Conservation (phyloP, 2,888 invertebrate species). For the Gortyna flavago region DNA sequence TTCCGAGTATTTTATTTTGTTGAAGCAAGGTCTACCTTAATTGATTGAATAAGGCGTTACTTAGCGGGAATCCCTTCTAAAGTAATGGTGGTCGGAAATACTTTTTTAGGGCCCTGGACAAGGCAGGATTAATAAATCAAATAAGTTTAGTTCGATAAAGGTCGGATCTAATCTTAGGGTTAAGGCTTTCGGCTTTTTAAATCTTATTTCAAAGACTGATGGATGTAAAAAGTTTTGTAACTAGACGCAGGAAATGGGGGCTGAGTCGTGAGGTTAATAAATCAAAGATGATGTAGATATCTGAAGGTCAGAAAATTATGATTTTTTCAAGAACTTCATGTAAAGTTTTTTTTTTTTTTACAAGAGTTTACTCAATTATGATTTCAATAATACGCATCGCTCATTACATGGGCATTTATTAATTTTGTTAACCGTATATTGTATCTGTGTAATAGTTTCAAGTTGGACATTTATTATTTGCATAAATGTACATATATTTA, state of each 20-base stretch:
- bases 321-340: slow-evolving; percentile 17
- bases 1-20: slow-evolving; percentile 62
- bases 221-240: slow-evolving; percentile 42
- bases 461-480: neutral
- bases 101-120: slow-evolving; percentile 27
- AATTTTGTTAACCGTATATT: too few relatives aligned
- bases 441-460: neutral
- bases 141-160: slow-evolving; percentile 47
- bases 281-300: slow-evolving; percentile 40
- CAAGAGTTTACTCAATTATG: neutral
- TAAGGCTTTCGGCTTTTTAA: slow-evolving; percentile 40
- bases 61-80: slow-evolving; percentile 49
- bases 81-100: slow-evolving; percentile 48
- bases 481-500: neutral
- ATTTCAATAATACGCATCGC: neutral
- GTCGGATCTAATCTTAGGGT: slow-evolving; percentile 42
- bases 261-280: slow-evolving; percentile 36
- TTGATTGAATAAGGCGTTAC: slow-evolving; percentile 66
- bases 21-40: slow-evolving; percentile 54
- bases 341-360: neutral
- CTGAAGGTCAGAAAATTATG: slow-evolving; percentile 7
- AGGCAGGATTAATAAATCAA: slow-evolving; percentile 49
- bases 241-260: slow-evolving; percentile 21
- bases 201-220: slow-evolving; percentile 50
- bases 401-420: neutral